phyloP scores from a whole-genome alignment of 2,888 invertebrate genomes.

The Pseudococcus jackbeardsleyi region DNA sequence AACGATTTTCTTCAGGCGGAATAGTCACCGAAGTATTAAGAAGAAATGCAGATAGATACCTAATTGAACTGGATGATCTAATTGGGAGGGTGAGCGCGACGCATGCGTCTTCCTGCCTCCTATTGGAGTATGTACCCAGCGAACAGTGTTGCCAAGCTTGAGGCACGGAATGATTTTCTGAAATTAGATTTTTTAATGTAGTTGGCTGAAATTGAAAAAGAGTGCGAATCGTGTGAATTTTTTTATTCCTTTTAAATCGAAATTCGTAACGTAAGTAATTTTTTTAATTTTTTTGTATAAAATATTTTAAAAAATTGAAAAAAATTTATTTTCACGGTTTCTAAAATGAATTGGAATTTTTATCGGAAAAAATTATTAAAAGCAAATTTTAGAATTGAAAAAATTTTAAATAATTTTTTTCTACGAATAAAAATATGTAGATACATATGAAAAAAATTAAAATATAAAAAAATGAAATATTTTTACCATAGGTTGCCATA shows the following conservation, averaged over 20 bases:
- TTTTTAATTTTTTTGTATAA: neutral
- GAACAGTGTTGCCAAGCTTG: conserved; percentile 53
- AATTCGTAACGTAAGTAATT: neutral
- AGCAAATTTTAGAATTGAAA: neutral
- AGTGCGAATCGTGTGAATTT: conserved; percentile 25
- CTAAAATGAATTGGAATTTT: neutral
- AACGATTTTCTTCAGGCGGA: conserved; percentile 57
- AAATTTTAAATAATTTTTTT: neutral
- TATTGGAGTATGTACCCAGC: conserved; percentile 56
- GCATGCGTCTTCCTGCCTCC: conserved; percentile 62
- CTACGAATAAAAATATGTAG: neutral
- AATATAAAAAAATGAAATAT: conserved; percentile 7
- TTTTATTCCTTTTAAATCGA: neutral
- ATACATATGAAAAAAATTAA: neutral
- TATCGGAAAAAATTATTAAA: neutral
- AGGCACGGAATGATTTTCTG: conserved; percentile 31
- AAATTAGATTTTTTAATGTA: conserved; percentile 52
- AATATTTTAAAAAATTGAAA: neutral
- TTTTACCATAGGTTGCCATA: conserved; percentile 48
- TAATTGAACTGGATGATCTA: conserved; percentile 60
- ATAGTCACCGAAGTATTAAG: conserved; percentile 59
- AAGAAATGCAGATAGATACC: conserved; percentile 61
- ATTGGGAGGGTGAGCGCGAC: conserved; percentile 61
- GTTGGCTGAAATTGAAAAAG: conserved; percentile 27
- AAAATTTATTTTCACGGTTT: neutral